Base-by-base conservation (phyloP, 2,797 vertebrate genomes). In the Amblyopsis hoosieri region DNA sequence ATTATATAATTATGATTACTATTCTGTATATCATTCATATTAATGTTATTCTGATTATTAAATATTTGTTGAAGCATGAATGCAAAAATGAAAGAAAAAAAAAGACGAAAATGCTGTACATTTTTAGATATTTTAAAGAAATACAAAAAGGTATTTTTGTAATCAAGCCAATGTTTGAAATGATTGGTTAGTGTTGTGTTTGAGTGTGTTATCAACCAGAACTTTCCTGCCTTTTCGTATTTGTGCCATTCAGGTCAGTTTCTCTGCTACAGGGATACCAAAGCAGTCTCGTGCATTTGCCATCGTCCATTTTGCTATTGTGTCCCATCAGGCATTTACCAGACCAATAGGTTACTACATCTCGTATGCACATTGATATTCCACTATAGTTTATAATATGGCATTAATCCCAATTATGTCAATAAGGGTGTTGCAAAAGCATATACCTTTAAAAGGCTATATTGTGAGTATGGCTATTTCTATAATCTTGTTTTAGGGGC, bases 121-220 rank as follows among this genome's bases (percentile, higher is more conserved):
- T 93, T 92, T 92, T 91, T 91, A 88, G 89, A 91, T 91, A 92
- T 93, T 91, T 93, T 92, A 88, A 90, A 87, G 87, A 89, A 82
- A 84, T 88, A 90, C 89, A 85, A 88, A 91, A 89, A 89, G 76
- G 89, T 93, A 93, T 93, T 93, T 93, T 93, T 93, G 84, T 93
- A 93, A 93, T 90, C 87, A 84, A 90, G 84, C 82, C 81, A 17
- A 86, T 74, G 85, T 91, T 89, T 88, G 80, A 86, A 83, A 84
- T 73, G 82, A 86, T 85, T 72, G 79, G 62, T 86, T 83, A 54
- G 54, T 81, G 75, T 85, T 72, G 79, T 84, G 72, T 58, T 80
- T 50, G 72, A 68, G 77, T 78, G 74, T 67, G 81, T 77, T 54
- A 15, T 58, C 46, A 52, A 54, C 49, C 49, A 53, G 15, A 15